A percentile compares a stretch with the other conserved stretches of the same genome.
These are phyloP conservation scores for Entomobrya proxima DNA, from an alignment of 2,888 invertebrate genomes.

Conservation along the genomic window DNA sequence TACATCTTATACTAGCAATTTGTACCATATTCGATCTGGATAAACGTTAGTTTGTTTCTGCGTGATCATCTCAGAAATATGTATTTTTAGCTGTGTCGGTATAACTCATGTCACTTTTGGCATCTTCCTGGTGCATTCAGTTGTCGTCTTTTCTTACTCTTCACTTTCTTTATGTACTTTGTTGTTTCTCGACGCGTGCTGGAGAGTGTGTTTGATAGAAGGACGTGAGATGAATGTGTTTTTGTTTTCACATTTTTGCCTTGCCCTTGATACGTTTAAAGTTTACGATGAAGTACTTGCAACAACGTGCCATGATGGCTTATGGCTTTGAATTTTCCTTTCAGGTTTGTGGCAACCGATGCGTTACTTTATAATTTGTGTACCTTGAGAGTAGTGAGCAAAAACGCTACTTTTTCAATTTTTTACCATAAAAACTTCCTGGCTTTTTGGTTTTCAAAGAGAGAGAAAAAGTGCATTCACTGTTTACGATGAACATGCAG, in stretches of 20 bases:
- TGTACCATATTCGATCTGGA: not conserved
- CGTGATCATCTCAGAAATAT: not conserved
- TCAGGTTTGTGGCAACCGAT: not conserved
- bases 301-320: not conserved
- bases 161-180: not conserved
- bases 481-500: constrained; percentile 10
- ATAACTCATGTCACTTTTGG: constrained; percentile 1
- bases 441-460: not conserved
- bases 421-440: not conserved
- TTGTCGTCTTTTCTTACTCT: not conserved
- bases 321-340: constrained; percentile 9
- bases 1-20: constrained; percentile 4
- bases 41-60: constrained; percentile 4
- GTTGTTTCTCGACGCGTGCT: not conserved
- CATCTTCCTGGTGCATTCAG: not conserved
- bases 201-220: not conserved
- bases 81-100: not conserved
- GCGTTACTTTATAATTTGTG: not conserved
- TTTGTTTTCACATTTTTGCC: constrained; percentile 32
- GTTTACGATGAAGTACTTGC: not conserved
- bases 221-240: constrained; percentile 45
- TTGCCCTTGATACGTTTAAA: constrained; percentile 34
- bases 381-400: not conserved
- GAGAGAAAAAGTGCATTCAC: not conserved
- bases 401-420: not conserved